phyloP scores from a whole-genome alignment of 2,113 vertebrate genomes.

The Cricetomys ansorgei region DNA sequence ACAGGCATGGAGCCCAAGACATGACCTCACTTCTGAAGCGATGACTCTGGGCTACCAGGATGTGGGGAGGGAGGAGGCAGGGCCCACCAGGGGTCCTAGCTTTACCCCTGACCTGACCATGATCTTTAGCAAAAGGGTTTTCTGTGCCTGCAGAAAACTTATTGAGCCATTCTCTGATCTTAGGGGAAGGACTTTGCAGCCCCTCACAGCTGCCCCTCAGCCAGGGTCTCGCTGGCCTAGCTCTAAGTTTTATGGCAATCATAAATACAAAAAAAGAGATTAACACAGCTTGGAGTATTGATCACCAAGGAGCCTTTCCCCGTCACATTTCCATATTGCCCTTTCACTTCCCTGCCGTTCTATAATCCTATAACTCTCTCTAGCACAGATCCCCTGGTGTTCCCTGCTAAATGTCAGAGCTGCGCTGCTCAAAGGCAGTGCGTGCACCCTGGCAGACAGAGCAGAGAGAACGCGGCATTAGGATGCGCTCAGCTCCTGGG shows the following conservation, averaged over 20 bases:
- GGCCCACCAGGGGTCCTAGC: not conserved
- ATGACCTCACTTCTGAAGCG: not conserved
- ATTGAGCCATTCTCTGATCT: not conserved
- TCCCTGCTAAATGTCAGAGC: not conserved
- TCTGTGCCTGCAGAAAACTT: not conserved
- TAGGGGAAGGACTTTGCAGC: not conserved
- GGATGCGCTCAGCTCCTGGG: too few species aligned
- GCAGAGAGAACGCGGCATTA: not conserved
- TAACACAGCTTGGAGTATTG: accelerated
- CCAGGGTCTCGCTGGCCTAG: not conserved
- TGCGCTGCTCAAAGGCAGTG: accelerated
- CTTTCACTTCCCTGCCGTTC: not conserved
- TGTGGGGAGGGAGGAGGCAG: not conserved
- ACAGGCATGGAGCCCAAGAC: not conserved
- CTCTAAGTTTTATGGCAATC: not conserved
- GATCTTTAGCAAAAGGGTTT: not conserved
- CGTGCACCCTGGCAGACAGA: accelerated
- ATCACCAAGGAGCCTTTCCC: not conserved
- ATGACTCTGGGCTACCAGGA: not conserved
- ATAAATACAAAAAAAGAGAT: not conserved
- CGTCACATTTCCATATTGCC: not conserved
- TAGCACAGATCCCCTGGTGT: not conserved
- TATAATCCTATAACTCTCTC: not conserved
- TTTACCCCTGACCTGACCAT: not conserved
- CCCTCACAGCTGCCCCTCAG: accelerated